phyloP scores from a whole-genome alignment of 2,888 invertebrate species.

The Brenthis hecate region DNA sequence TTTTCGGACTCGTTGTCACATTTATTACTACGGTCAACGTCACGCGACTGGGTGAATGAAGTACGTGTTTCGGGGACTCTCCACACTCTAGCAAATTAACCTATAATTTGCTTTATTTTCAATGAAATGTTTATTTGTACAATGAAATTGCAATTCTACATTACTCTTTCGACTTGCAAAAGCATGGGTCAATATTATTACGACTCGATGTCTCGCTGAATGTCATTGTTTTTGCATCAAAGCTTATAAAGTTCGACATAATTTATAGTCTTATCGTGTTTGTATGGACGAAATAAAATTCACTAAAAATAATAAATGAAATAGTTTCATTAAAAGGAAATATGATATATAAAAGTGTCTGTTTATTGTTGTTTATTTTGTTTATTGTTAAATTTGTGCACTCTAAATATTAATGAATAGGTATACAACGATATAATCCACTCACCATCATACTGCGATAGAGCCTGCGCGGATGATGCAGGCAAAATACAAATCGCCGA shows the following conservation, averaged over 20 bases:
- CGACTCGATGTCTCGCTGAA: slow-evolving; percentile 11
- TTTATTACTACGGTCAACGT: slow-evolving; percentile 23
- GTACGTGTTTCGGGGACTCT: slow-evolving; percentile 11
- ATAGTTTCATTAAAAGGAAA: no score
- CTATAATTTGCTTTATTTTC: neutral
- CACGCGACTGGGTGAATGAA: slow-evolving; percentile 2
- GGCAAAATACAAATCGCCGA: slow-evolving; percentile 63
- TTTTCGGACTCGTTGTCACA: slow-evolving; percentile 28
- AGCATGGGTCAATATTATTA: slow-evolving; percentile 22
- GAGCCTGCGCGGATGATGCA: slow-evolving; percentile 60
- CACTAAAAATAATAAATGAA: no score
- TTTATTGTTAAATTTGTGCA: neutral
- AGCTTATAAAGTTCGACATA: neutral
- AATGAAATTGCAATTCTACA: no score
- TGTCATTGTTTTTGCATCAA: slow-evolving; percentile 26
- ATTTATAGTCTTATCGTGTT: neutral
- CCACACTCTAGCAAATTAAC: slow-evolving; percentile 8
- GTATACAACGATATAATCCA: slow-evolving; percentile 19
- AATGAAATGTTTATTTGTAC: no score
- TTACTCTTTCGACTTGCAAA: no score
- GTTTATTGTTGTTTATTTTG: no score
- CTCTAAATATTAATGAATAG: neutral
- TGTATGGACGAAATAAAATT: no score
- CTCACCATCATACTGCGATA: slow-evolving; percentile 66
- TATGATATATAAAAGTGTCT: no score